phyloP scores from a whole-genome alignment of 1,140 invertebrate genomes.

The Bombus fervidus region DNA sequence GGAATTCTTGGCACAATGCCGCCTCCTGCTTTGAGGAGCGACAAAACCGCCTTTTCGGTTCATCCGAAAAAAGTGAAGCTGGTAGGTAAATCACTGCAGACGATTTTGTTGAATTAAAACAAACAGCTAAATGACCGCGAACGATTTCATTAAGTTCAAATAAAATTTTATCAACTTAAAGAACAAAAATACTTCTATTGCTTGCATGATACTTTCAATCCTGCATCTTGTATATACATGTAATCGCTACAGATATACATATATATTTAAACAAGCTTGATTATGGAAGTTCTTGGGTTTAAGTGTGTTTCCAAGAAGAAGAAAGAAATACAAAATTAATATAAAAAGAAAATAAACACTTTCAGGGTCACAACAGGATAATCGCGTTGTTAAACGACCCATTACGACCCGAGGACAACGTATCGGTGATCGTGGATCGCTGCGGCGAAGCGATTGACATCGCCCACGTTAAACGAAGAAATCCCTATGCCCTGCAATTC shows the following conservation, averaged over 20 bases:
- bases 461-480: constrained; percentile 88
- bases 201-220: not conserved
- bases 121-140: not conserved
- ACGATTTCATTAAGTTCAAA: not conserved
- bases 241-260: too few species aligned
- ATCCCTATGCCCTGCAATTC: constrained; percentile 92
- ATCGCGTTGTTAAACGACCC: constrained; percentile 90
- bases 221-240: too few species aligned
- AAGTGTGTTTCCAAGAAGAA: too few species aligned
- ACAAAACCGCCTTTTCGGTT: constrained; percentile 88
- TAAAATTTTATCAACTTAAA: not conserved
- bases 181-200: too few species aligned
- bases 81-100: constrained; percentile 80
- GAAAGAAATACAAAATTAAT: not conserved
- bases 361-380: constrained; percentile 91
- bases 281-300: not conserved
- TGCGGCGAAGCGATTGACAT: constrained; percentile 90
- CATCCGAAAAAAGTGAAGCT: constrained; percentile 91
- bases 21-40: constrained; percentile 80
- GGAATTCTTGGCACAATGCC: constrained; percentile 87
- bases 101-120: not conserved
- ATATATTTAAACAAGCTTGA: not conserved
- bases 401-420: constrained; percentile 87
- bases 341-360: not conserved
- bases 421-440: constrained; percentile 89